phyloP scores from a whole-genome alignment of 1,140 invertebrate species.

The Chrysopa pallens region DNA sequence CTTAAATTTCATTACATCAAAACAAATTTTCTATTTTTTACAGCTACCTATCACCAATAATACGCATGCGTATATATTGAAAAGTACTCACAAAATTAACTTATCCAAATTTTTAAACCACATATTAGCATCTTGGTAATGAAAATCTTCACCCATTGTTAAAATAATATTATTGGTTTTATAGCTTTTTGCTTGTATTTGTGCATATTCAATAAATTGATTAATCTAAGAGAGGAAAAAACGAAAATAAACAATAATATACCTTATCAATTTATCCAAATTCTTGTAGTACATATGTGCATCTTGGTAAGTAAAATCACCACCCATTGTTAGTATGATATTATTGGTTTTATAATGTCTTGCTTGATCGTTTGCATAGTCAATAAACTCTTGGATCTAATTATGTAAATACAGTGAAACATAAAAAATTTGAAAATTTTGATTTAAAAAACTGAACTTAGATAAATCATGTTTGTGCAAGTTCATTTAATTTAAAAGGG shows the following conservation, averaged over 20 bases:
- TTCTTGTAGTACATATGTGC: constrained; percentile 74
- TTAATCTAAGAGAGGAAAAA: neutral
- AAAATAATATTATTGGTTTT: constrained; percentile 59
- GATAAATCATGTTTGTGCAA: no score
- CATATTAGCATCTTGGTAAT: constrained; percentile 65
- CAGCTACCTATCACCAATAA: no score
- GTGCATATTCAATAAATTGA: neutral
- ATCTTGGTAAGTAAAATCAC: constrained; percentile 80
- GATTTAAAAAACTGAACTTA: no score
- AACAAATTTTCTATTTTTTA: no score
- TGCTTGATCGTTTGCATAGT: constrained; percentile 24
- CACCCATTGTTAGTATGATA: constrained; percentile 81
- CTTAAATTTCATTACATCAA: no score
- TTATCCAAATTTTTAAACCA: constrained; percentile 83
- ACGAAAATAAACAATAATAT: constrained; percentile 5
- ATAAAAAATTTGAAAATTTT: no score
- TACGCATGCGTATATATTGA: no score
- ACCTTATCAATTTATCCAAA: constrained; percentile 79
- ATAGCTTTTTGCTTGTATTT: constrained; percentile 32
- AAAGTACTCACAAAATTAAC: constrained; percentile 53
- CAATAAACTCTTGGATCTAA: neutral
- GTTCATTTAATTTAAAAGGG: no score
- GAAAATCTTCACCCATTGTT: constrained; percentile 90
- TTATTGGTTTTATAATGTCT: constrained; percentile 45
- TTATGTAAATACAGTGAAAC: neutral